Conservation (phyloP, 2,113 vertebrate species). For the Pomatostomus ruficeps region DNA sequence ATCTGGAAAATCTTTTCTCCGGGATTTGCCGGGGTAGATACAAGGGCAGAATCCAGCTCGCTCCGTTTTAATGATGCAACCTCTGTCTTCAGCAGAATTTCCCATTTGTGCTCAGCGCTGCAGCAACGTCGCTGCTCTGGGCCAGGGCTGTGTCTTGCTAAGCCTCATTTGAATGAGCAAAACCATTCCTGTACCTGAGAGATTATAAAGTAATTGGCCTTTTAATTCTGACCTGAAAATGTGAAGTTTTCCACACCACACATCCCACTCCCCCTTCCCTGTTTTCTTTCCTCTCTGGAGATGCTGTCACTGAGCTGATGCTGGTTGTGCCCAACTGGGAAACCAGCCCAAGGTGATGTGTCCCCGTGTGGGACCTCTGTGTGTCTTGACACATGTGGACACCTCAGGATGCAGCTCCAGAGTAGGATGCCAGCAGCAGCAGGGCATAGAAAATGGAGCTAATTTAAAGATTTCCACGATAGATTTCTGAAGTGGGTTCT, state of each 20-base stretch:
- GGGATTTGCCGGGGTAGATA: background rate
- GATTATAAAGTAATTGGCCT: background rate
- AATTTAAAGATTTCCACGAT: background rate
- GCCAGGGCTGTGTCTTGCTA: background rate
- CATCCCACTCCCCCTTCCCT: accelerated
- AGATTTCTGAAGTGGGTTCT: background rate
- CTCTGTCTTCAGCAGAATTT: background rate
- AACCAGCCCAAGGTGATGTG: background rate
- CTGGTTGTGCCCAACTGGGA: background rate
- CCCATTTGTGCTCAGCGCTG: background rate
- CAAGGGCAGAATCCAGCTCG: background rate
- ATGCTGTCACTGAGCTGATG: background rate
- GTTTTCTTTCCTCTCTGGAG: background rate
- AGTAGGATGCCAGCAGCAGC: background rate
- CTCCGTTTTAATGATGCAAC: background rate
- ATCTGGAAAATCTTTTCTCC: background rate
- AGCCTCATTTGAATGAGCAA: background rate
- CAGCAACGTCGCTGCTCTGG: background rate
- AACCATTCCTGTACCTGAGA: background rate
- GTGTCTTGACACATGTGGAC: accelerated
- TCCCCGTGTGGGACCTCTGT: background rate
- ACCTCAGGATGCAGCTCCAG: background rate
- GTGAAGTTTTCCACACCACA: accelerated
- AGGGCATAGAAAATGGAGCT: background rate
- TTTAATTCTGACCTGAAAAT: background rate